Evolutionary conservation across 1,140 invertebrate genomes (phyloP).

Genomic region (Metaphire vulgaris): DNA sequence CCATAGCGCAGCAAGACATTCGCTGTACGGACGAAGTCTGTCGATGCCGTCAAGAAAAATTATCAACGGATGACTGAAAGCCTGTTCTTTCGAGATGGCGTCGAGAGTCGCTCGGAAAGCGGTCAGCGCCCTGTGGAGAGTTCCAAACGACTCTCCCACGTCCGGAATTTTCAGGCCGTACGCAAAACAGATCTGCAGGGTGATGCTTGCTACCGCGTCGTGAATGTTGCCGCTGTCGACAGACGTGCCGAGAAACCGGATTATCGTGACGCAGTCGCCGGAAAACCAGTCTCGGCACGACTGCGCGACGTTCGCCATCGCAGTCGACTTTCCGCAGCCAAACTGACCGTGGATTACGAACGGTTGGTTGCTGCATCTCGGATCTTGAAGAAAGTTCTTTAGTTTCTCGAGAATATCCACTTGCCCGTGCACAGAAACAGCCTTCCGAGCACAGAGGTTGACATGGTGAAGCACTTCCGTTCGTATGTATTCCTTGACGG

Average conservation of each 20-base stretch:
- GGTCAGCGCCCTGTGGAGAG: constrained; percentile 14
- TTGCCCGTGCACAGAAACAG: constrained; percentile 36
- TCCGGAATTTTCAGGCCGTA: constrained; percentile 17
- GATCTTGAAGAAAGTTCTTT: constrained; percentile 34
- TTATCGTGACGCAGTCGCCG: constrained; percentile 33
- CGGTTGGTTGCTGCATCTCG: constrained; percentile 32
- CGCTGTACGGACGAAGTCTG: constrained; percentile 37
- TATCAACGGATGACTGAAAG: constrained; percentile 34
- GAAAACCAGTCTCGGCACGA: constrained; percentile 33
- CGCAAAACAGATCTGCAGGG: constrained; percentile 34
- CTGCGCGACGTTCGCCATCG: constrained; percentile 39
- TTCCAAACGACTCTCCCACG: not conserved
- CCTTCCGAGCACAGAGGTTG: constrained; percentile 61
- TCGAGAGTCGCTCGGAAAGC: constrained; percentile 2
- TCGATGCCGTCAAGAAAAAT: constrained; percentile 50
- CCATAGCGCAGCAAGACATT: constrained; percentile 43
- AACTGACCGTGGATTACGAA: constrained; percentile 37
- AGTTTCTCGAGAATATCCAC: constrained; percentile 32
- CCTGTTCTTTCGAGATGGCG: constrained; percentile 17
- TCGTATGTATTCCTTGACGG: not conserved
- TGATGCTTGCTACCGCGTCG: constrained; percentile 35
- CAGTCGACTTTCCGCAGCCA: constrained; percentile 40
- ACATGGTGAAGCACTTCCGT: constrained; percentile 79
- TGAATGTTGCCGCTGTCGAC: constrained; percentile 34
- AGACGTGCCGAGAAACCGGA: constrained; percentile 40